Base-by-base conservation (phyloP, 2,797 vertebrate genomes). In the Neopelma chrysocephalum region DNA sequence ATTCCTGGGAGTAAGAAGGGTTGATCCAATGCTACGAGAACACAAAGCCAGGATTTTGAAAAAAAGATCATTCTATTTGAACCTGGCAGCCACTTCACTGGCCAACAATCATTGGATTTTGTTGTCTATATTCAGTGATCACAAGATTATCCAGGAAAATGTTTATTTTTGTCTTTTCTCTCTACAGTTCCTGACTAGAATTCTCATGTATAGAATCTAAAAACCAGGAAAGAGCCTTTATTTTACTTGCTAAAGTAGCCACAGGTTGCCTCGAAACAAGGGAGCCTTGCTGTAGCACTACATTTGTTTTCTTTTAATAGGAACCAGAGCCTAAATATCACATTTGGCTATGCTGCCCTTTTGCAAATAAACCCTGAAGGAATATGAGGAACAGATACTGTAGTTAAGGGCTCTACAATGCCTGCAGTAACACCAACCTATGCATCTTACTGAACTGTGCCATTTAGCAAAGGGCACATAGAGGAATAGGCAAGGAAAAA, bases 401-500 rank as follows among this genome's bases (percentile, higher is more conserved):
- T 31, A 96, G 88, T 84, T 93, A 84, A 95, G 95, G 92, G 89
- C 87, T 91, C 80, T 72, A 34, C 80, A 73, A 47, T 31, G 82
- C 91, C 91, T 90, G 62, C 92, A 96, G 92, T 91, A 95, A 75
- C 89, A 87, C 89, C 88, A 93, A n/a, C 15, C 93, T 50, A 29
- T 87, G 94, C 88, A 87, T 96, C 82, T 84, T 47, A 58, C 77
- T 94, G 95, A 97, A 92, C 93, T 62, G 31, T 96, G 95, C 91
- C 96, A 97, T 97, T 97, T 96, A 96, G 58, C 78, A 97, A 97
- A 97, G 95, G 96, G 93, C 95, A 97, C 48, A 86, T 3, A 57
- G 60, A 89, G 11, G 34, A 94, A 90, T 11, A 91, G 86, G 80
- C 22, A 81, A 36, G 40, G 9, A 47, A 70, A 72, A 70, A 82